Evolutionary conservation across 2,113 vertebrate genomes (phyloP).

Genomic region (Pan troglodytes): NHGRI_mPanTro3-v2.1_pri NC_072402.2:47411001-47411500

Average conservation of each 20-base stretch:
- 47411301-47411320: slow-evolving; percentile 57
- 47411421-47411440: slow-evolving; percentile 53
- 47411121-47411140: neutral
- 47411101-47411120: neutral
- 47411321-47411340: slow-evolving; percentile 42
- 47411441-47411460: slow-evolving; percentile 52
- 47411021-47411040: neutral
- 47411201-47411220: neutral
- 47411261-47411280: slow-evolving; percentile 38
- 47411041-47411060: neutral
- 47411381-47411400: slow-evolving; percentile 57
- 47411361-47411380: slow-evolving; percentile 60
- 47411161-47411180: neutral
- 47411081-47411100: neutral
- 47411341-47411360: slow-evolving; percentile 28
- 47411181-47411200: neutral
- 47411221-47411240: neutral
- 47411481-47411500: neutral
- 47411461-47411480: slow-evolving; percentile 28
- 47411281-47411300: slow-evolving; percentile 26
- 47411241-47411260: slow-evolving; percentile 29
- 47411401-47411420: neutral
- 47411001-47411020: neutral
- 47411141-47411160: neutral
- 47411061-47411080: neutral